phyloP scores from a whole-genome alignment of 1,140 invertebrate genomes.

The Drosophila lowei region DNA sequence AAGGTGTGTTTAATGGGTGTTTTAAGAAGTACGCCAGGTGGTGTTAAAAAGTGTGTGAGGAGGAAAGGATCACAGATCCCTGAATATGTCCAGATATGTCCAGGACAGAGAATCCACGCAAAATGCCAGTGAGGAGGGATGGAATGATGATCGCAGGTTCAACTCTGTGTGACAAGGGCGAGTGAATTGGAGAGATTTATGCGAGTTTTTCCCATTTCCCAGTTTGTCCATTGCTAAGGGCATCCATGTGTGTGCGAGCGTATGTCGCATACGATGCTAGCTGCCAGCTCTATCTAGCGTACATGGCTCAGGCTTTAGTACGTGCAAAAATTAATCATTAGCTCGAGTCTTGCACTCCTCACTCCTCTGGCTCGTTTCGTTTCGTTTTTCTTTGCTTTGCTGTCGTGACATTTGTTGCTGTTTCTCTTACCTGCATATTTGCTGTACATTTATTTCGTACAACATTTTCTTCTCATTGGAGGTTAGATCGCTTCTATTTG shows the following conservation, averaged over 20 bases:
- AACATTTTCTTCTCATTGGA: constrained; percentile 21
- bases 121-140: no score
- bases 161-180: background rate
- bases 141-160: no score
- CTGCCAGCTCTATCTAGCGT: constrained; percentile 32
- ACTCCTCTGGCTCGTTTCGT: constrained; percentile 7
- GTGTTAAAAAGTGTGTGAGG: no score
- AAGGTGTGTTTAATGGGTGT: background rate
- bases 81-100: no score
- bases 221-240: background rate
- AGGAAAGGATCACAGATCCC: no score
- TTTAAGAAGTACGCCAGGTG: no score
- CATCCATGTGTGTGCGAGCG: background rate
- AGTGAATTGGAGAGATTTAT: background rate
- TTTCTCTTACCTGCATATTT: constrained; percentile 38
- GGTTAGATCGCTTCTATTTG: constrained; percentile 5
- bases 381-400: constrained; percentile 34
- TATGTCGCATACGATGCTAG: background rate
- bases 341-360: constrained; percentile 25
- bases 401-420: constrained; percentile 68
- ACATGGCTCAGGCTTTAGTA: constrained; percentile 38
- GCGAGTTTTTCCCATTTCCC: constrained; percentile 37
- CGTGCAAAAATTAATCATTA: constrained; percentile 80
- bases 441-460: constrained; percentile 31
- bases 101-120: no score